Percentiles rank a stretch among this genome's conserved stretches.
These are phyloP conservation scores for Apodemus sylvaticus DNA, from an alignment of 2,113 vertebrate species.

Conservation along the genomic window DNA sequence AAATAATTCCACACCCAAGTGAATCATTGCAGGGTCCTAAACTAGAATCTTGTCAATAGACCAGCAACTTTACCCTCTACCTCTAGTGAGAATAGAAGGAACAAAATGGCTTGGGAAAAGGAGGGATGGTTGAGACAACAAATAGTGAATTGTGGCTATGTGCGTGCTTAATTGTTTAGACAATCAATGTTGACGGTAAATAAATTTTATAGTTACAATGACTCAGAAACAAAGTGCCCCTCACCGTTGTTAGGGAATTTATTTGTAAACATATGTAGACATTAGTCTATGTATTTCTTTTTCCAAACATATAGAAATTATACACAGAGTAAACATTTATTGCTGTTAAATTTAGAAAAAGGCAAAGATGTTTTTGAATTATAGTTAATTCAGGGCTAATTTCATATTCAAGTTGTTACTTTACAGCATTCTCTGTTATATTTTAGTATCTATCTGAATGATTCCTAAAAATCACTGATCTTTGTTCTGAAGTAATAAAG, in stretches of 20 bases:
- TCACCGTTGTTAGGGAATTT: neutral
- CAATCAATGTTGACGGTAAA: conserved; percentile 14
- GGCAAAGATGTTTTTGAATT: neutral
- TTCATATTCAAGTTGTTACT: neutral
- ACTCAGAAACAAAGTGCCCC: neutral
- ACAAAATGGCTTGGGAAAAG: conserved; percentile 10
- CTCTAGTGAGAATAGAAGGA: conserved; percentile 37
- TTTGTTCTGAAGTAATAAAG: neutral
- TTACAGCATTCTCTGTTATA: neutral
- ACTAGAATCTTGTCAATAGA: conserved; percentile 77
- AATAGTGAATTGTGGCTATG: conserved; percentile 34
- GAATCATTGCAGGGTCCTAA: conserved; percentile 75
- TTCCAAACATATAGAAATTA: neutral
- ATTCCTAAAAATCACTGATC: neutral
- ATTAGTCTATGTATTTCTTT: conserved; percentile 17
- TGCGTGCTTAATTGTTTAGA: neutral
- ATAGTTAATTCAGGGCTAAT: neutral
- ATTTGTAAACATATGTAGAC: neutral
- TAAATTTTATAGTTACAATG: neutral
- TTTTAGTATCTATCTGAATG: neutral
- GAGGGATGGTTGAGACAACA: conserved; percentile 34
- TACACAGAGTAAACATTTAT: neutral
- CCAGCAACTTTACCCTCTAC: conserved; percentile 69
- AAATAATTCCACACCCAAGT: conserved; percentile 76
- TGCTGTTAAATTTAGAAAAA: neutral